These are phyloP conservation scores for Parapsyche elsis DNA, from an alignment of 1,140 invertebrate genomes.

Conservation along the genomic window DNA sequence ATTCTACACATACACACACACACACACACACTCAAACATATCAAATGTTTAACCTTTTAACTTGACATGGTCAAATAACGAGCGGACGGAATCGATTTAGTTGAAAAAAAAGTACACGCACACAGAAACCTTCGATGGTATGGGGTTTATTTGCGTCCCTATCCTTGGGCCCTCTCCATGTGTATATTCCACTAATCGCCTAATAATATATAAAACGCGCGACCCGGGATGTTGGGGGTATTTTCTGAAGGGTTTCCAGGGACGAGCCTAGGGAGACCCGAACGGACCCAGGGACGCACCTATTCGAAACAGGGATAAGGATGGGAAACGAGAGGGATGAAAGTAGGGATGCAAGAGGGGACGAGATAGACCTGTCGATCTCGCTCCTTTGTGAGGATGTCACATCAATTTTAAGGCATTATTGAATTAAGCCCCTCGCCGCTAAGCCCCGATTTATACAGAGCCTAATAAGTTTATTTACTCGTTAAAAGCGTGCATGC, in stretches of 20 bases:
- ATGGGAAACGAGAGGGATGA: too few relatives aligned
- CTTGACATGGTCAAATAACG: not conserved
- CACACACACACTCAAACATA: too few relatives aligned
- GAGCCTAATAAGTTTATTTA: constrained; percentile 32
- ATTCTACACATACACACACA: too few relatives aligned
- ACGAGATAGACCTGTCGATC: constrained; percentile 40
- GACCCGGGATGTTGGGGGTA: constrained; percentile 33
- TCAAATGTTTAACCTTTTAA: not conserved
- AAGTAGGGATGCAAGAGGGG: not conserved
- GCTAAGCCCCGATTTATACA: constrained; percentile 21
- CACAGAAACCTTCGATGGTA: not conserved
- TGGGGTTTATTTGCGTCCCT: not conserved
- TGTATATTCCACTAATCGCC: constrained; percentile 45
- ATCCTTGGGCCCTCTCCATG: not conserved
- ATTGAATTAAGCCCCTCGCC: constrained; percentile 48
- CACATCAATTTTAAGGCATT: constrained; percentile 50
- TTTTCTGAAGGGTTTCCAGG: constrained; percentile 10
- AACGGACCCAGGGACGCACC: not conserved
- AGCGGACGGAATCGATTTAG: not conserved
- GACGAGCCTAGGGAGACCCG: constrained; percentile 8
- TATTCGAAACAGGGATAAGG: not conserved
- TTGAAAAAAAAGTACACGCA: not conserved
- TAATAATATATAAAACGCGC: constrained; percentile 51
- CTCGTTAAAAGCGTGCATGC: constrained; percentile 27
- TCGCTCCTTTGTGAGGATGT: constrained; percentile 48